Evolutionary conservation across 2,888 invertebrate genomes (phyloP), one percentile per base, ranked within the genome.

Genomic region (Phania funesta): DNA sequence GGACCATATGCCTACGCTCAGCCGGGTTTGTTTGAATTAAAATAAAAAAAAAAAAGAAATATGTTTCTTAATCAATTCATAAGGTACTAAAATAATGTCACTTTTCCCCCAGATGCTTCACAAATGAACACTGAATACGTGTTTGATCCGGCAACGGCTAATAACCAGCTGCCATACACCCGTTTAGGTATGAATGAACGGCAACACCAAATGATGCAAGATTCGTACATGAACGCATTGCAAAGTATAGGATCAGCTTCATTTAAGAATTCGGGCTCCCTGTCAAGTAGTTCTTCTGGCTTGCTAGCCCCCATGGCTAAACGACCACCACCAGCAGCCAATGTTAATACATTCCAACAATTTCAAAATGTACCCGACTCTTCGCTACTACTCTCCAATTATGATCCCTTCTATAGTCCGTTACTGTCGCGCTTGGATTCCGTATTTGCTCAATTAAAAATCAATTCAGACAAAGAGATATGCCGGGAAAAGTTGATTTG

Each of bases 371-470:
- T 97, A 85, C 96, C 96, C 29, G 93, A 94, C 26, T 96, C 96
- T 0, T 96, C 96, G 0, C 92, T 96, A 90, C 93, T 96, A 65
- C 92, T 97, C 74, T 95, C 96, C 84, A 96, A 95, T 90, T 97
- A 96, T 90, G 97, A 97, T 89, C 97, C 97, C 0, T 97, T 97
- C 92, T 97, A 97, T 90, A 96, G 96, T 84, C 97, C 97, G 0
- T 89, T 97, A 24, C 90, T 97, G 16, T 97, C 97, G 0, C 92
- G 97, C 16, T 92, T 97, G 70, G 97, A 97, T 86, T 95, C 96
- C 0, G 96, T 97, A 52, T 97, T 96, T 90, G 94, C 95, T 56
- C 93, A 93, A 89, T 89, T 94, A 84, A 95, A 96, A 44, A 92
- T 95, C 20, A 92, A 93, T 1, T 93, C 93, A 1, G 93, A 93